Conservation (phyloP, 2,113 vertebrate species). For the Pteruthius melanotis region DNA sequence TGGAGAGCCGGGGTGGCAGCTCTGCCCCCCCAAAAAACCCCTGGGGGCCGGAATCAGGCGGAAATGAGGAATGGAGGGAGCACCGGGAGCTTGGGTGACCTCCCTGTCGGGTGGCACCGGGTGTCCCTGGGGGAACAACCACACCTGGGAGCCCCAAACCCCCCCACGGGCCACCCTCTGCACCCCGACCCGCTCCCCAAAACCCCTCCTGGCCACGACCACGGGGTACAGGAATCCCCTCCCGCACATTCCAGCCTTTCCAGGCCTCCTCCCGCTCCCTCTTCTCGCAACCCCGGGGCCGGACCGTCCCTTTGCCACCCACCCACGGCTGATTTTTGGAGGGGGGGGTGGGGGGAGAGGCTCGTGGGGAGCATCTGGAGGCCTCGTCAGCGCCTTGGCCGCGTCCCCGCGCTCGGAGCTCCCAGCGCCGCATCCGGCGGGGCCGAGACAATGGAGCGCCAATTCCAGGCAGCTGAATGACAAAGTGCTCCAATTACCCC, state of each 20-base stretch:
- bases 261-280: neutral
- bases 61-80: neutral
- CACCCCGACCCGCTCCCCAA: neutral
- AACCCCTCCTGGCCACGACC: neutral
- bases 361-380: neutral
- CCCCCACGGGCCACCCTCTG: fast-evolving
- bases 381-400: slow-evolving; percentile 50
- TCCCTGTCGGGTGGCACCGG: neutral
- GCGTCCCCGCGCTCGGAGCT: neutral
- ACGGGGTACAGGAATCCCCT: fast-evolving
- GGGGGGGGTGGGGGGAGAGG: fast-evolving
- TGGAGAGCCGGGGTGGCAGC: neutral
- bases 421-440: slow-evolving; percentile 48
- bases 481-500: slow-evolving; percentile 78
- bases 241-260: fast-evolving
- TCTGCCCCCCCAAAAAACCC: neutral
- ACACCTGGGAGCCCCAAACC: neutral
- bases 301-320: neutral
- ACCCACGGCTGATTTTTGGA: neutral
- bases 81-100: fast-evolving
- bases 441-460: slow-evolving; percentile 71
- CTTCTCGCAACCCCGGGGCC: fast-evolving
- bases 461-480: slow-evolving; percentile 76
- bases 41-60: fast-evolving
- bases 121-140: neutral